phyloP scores from a whole-genome alignment of 2,797 vertebrate genomes.

The Merluccius polli region DNA sequence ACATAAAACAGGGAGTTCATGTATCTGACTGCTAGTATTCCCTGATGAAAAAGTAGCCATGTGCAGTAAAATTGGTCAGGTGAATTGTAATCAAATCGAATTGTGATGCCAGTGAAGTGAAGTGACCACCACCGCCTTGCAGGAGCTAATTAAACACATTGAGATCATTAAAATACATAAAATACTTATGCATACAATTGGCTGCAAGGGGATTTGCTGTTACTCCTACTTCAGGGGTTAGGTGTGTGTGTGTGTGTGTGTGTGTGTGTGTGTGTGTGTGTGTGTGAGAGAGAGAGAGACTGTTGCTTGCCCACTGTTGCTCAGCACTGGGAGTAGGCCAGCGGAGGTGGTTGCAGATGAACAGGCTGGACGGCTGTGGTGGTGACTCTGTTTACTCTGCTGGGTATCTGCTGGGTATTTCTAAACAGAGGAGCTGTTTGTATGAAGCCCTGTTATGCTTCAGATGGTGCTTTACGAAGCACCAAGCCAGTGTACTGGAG shows the following conservation, averaged over 20 bases:
- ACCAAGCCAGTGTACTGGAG: background rate
- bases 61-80: too few relatives aligned
- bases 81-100: too few relatives aligned
- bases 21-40: too few relatives aligned
- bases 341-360: background rate
- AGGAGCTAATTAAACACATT: too few relatives aligned
- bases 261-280: background rate
- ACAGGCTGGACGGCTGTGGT: background rate
- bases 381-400: background rate
- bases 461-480: background rate
- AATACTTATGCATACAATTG: background rate
- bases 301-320: too few relatives aligned
- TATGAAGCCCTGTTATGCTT: background rate
- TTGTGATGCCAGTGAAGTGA: too few relatives aligned
- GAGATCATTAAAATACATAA: background rate
- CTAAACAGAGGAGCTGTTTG: background rate
- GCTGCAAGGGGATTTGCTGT: too few relatives aligned
- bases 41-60: too few relatives aligned
- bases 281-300: too few relatives aligned
- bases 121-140: background rate
- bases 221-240: too few relatives aligned
- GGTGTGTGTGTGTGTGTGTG: too few relatives aligned
- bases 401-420: background rate
- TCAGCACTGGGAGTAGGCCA: background rate
- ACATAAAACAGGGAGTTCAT: too few relatives aligned